These are phyloP conservation scores for Epinotia ramella DNA, from an alignment of 2,888 invertebrate genomes.

Conservation along the genomic window DNA sequence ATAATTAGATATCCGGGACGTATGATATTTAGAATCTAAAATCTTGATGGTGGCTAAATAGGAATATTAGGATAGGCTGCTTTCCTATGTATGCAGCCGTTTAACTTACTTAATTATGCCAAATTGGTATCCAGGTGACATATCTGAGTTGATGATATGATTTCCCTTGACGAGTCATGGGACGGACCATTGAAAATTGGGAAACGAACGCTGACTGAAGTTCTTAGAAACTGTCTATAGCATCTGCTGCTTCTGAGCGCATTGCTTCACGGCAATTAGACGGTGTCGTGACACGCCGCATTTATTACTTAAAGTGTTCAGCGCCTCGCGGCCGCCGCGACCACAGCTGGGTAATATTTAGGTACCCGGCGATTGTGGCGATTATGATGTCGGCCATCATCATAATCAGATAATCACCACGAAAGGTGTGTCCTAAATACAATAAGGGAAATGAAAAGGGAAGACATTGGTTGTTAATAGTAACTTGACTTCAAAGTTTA, in stretches of 20 bases:
- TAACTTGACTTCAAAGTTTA: too few species aligned
- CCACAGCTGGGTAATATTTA: background rate
- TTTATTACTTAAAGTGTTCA: background rate
- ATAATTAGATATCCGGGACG: too few species aligned
- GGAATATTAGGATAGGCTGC: too few species aligned
- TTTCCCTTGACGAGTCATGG: background rate
- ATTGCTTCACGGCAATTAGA: background rate
- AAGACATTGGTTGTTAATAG: too few species aligned
- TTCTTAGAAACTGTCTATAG: background rate
- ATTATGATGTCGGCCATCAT: background rate
- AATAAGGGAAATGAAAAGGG: too few species aligned
- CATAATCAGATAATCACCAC: too few species aligned
- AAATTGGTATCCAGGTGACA: background rate
- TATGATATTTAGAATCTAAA: too few species aligned
- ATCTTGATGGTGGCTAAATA: background rate
- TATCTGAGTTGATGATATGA: background rate
- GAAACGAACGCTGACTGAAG: background rate
- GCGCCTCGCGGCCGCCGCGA: background rate
- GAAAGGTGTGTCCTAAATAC: background rate
- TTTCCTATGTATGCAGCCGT: background rate
- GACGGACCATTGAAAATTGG: background rate
- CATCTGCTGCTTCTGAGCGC: background rate
- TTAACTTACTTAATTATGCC: background rate
- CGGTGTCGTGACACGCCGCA: constrained; percentile 1
- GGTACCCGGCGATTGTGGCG: background rate